These are phyloP conservation scores for Drosophila mojavensis DNA, from an alignment of 1,140 invertebrate species.

Conservation along the genomic window DNA sequence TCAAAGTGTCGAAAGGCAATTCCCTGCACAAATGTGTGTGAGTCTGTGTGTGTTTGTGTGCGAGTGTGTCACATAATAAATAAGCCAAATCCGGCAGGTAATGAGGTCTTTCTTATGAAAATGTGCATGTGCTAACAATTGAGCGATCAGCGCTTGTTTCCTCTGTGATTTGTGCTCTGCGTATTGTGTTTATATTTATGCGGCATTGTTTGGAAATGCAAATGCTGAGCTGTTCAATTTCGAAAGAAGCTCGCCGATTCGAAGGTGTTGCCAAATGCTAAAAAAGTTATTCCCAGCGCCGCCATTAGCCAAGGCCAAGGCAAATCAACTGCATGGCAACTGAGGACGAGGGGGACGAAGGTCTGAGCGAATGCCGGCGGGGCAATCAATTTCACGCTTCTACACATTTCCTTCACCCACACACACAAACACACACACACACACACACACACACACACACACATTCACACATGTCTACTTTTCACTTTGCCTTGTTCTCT, in stretches of 20 bases:
- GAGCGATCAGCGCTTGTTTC: constrained; percentile 57
- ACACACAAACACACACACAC: no score
- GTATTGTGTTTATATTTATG: constrained; percentile 21
- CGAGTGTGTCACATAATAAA: constrained; percentile 46
- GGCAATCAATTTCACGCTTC: constrained; percentile 72
- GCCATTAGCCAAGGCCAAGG: constrained; percentile 41
- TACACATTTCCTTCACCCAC: constrained; percentile 17
- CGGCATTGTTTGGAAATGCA: constrained; percentile 24
- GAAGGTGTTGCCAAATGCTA: constrained; percentile 21
- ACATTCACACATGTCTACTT: neutral
- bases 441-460: neutral
- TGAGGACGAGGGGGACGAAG: neutral
- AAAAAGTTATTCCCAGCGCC: constrained; percentile 6
- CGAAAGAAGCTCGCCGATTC: constrained; percentile 13
- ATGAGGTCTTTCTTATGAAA: constrained; percentile 36
- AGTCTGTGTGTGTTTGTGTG: neutral
- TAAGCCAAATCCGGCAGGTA: constrained; percentile 42
- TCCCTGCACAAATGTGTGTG: neutral
- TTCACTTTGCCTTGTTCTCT: neutral
- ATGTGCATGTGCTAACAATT: constrained; percentile 54
- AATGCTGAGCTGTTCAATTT: constrained; percentile 14
- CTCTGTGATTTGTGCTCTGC: constrained; percentile 23
- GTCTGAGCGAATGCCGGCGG: constrained; percentile 52
- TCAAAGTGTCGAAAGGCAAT: constrained; percentile 66
- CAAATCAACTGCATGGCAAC: constrained; percentile 41